Evolutionary conservation across 2,113 vertebrate genomes (phyloP).

Genomic region (Merops nubicus): DNA sequence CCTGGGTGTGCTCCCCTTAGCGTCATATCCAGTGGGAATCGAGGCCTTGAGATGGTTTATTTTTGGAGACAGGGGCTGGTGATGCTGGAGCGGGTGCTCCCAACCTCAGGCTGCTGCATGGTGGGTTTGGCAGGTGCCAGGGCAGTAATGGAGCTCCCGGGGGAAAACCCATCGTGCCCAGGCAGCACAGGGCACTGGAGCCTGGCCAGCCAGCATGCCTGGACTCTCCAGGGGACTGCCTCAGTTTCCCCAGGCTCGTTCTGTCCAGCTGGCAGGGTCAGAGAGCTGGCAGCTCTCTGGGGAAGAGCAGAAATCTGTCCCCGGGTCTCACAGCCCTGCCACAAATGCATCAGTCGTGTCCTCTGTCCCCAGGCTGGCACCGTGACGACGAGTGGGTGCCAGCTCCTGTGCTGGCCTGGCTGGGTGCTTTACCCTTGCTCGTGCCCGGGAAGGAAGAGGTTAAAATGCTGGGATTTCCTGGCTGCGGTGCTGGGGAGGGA

Average conservation of each 20-base stretch:
- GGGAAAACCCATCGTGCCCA: neutral
- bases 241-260: neutral
- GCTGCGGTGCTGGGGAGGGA: neutral
- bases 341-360: accelerated
- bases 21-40: accelerated
- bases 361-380: neutral
- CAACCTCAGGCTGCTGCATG: neutral
- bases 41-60: neutral
- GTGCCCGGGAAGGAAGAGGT: neutral
- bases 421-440: neutral
- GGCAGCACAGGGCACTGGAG: neutral
- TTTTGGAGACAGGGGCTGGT: neutral
- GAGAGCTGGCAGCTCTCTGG: accelerated
- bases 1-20: accelerated
- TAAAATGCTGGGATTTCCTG: neutral
- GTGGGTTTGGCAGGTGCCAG: neutral
- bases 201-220: neutral
- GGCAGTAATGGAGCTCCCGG: neutral
- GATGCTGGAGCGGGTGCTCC: neutral
- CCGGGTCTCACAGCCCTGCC: neutral
- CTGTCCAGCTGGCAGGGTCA: accelerated
- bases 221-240: neutral
- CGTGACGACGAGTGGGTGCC: neutral
- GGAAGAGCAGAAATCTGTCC: neutral
- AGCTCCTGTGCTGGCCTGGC: accelerated